Percentiles rank a stretch among this genome's conserved stretches.
Evolutionary conservation across 2,113 vertebrate species (phyloP).

Genomic region (Aegotheles bennettii): DNA sequence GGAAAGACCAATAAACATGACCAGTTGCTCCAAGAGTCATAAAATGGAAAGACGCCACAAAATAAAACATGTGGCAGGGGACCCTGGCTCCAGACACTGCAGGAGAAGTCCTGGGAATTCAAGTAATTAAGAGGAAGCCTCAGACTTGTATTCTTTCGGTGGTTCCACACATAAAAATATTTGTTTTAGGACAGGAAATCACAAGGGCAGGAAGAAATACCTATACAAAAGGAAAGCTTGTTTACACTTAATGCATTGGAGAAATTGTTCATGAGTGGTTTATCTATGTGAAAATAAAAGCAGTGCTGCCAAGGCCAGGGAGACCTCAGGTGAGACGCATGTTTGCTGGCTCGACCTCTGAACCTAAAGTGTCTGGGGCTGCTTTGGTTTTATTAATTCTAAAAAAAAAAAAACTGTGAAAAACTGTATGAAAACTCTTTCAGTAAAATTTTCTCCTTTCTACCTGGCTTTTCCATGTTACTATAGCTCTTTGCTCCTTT

Average conservation of each 20-base stretch:
- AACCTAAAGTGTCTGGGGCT: background rate
- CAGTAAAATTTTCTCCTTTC: background rate
- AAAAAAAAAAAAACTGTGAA: background rate
- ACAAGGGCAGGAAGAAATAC: background rate
- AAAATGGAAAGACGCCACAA: slow-evolving; percentile 10
- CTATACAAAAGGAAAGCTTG: slow-evolving; percentile 5
- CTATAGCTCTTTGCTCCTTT: background rate
- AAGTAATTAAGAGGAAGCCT: background rate
- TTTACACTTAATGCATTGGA: background rate
- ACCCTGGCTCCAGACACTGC: background rate
- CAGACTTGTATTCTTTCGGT: background rate
- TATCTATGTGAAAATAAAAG: background rate
- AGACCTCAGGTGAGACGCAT: background rate
- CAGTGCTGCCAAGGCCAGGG: background rate
- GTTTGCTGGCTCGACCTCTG: background rate
- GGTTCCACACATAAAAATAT: background rate
- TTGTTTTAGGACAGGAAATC: background rate
- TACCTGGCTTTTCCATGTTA: background rate
- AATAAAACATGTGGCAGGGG: background rate
- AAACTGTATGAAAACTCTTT: background rate
- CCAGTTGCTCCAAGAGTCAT: slow-evolving; percentile 39
- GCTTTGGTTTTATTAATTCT: background rate
- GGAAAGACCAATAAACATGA: slow-evolving; percentile 50
- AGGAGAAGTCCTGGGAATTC: background rate
- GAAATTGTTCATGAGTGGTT: background rate